Evolutionary conservation across 2,888 invertebrate genomes (phyloP).

Genomic region (Esperia sulphurella): DNA sequence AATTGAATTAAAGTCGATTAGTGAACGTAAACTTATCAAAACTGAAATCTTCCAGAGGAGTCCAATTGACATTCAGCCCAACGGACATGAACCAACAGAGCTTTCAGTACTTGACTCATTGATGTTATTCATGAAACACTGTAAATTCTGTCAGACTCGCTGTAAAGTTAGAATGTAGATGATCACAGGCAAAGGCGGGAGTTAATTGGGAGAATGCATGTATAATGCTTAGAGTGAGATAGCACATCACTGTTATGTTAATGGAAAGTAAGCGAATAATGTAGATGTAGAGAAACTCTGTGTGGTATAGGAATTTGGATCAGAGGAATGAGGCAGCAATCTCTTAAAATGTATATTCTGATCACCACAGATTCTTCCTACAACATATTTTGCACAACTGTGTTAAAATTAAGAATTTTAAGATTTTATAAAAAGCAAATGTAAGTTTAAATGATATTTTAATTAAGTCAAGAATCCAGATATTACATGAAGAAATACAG

Average conservation of each 20-base stretch:
- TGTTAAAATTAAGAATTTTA: no score
- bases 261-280: slow-evolving; percentile 52
- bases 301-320: neutral
- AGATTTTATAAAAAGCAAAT: no score
- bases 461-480: no score
- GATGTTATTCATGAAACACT: slow-evolving; percentile 38
- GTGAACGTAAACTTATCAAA: slow-evolving; percentile 30
- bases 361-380: no score
- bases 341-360: no score
- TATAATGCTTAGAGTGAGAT: slow-evolving; percentile 45
- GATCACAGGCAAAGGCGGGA: slow-evolving; percentile 23
- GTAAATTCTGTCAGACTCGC: slow-evolving; percentile 28
- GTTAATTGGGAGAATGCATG: slow-evolving; percentile 47
- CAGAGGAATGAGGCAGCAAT: neutral
- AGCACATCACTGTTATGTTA: slow-evolving; percentile 60
- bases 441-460: no score
- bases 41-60: slow-evolving; percentile 26
- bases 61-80: slow-evolving; percentile 1
- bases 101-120: slow-evolving; percentile 18
- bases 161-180: slow-evolving; percentile 31
- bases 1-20: slow-evolving; percentile 26
- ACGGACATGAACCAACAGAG: slow-evolving; percentile 32
- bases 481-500: no score
- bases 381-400: no score
- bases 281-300: slow-evolving; percentile 1